phyloP scores from a whole-genome alignment of 2,888 invertebrate genomes.

The Nephrocerus scutellatus region DNA sequence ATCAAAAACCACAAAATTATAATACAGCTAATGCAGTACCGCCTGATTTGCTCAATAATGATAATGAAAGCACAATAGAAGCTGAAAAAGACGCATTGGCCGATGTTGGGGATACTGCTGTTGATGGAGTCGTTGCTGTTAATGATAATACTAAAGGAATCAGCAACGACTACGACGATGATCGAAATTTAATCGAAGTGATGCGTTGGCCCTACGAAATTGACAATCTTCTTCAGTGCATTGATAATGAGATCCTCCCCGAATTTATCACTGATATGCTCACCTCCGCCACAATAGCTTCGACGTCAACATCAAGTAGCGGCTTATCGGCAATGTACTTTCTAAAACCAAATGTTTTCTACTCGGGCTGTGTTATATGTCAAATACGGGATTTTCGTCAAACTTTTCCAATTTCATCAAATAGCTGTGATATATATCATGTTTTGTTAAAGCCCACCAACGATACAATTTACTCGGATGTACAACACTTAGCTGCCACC shows the following conservation, averaged over 20 bases:
- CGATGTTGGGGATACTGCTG: constrained; percentile 5
- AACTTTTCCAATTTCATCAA: constrained; percentile 65
- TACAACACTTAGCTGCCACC: constrained; percentile 43
- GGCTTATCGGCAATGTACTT: constrained; percentile 34
- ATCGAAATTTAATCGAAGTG: constrained; percentile 67
- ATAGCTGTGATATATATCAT: constrained; percentile 73
- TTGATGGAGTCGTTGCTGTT: constrained; percentile 4
- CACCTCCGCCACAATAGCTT: constrained; percentile 60
- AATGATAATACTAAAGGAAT: constrained; percentile 11
- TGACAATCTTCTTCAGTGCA: constrained; percentile 77
- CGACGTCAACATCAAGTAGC: constrained; percentile 32
- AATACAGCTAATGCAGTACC: constrained; percentile 19
- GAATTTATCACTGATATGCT: constrained; percentile 77
- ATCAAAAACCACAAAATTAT: constrained; percentile 22
- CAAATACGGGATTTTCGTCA: constrained; percentile 85
- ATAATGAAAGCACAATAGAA: constrained; percentile 7
- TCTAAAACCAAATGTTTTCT: constrained; percentile 67
- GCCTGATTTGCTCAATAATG: constrained; percentile 18
- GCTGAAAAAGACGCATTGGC: background rate
- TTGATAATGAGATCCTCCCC: constrained; percentile 87
- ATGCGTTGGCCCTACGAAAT: constrained; percentile 83
- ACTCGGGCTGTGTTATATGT: constrained; percentile 85
- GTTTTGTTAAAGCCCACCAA: constrained; percentile 80
- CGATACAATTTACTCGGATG: constrained; percentile 58
- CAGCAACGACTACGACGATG: constrained; percentile 32